Evolutionary conservation across 2,113 vertebrate species (phyloP), one percentile per base, ranked within the genome.

Genomic region (Rattus rattus): DNA sequence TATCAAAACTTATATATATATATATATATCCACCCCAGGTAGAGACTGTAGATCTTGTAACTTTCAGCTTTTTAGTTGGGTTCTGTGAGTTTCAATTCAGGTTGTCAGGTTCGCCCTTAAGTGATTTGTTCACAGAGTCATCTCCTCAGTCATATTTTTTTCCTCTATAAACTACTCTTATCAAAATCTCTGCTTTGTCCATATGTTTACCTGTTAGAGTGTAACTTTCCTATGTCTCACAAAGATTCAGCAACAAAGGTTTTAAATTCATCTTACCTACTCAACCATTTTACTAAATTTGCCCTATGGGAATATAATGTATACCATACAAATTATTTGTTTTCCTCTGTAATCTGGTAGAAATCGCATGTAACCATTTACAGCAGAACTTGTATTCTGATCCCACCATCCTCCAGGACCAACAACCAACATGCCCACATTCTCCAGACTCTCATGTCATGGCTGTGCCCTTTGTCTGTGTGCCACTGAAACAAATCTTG

Each of bases 221-320:
- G 8, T 16, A 86, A 49, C 1, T 88, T 91, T 19, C 19, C 16
- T 2, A 36, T 19, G 22, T 70, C 19, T 43, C 43, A 84, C 2
- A 95, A 88, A 96, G 75, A 86, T 39, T 65, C 56, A 73, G 61
- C 28, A 80, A 4, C 20, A 83, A 49, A 89, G n/a, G 7, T n/a
- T 94, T 89, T 43, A 91, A 95, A 92, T 2, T 20, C 39, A 91
- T 67, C 1, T 88, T 77, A 90, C 88, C 43, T 75, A 49, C 16
- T 10, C 20, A 72, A 81, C 33, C 70, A 70, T 12, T 79, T 92
- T 65, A 88, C 7, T 81, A 83, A 93, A 63, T 9, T 8, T 43
- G 70, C 28, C 3, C 36, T 75, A 73, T n/a, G 30, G 54, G 94
- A 56, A 90, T 33, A 67, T 33, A 86, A 65, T 54, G 47, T 36